These are phyloP conservation scores for Drosophila guanche DNA, from an alignment of 1,140 invertebrate genomes.

Conservation along the genomic window DNA sequence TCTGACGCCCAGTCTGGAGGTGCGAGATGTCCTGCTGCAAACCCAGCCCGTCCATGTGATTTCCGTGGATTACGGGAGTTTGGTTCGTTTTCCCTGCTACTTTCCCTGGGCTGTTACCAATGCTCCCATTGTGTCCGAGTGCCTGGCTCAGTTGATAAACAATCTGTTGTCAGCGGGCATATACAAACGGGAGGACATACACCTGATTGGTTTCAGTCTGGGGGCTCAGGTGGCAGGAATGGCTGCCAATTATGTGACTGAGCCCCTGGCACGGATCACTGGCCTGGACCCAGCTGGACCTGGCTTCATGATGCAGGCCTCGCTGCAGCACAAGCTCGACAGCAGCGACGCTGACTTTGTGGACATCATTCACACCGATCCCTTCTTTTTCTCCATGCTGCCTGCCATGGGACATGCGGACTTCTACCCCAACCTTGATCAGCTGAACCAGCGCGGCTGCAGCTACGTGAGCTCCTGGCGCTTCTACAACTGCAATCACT, in stretches of 20 bases:
- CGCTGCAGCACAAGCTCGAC: conserved; percentile 55
- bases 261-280: conserved; percentile 68
- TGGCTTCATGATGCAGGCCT: conserved; percentile 54
- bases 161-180: conserved; percentile 83
- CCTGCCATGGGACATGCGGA: conserved; percentile 89
- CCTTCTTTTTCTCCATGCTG: conserved; percentile 86
- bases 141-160: conserved; percentile 83
- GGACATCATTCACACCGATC: conserved; percentile 90
- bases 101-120: conserved; percentile 84
- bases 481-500: conserved; percentile 84
- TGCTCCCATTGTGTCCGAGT: conserved; percentile 84
- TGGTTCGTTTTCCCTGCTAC: conserved; percentile 84
- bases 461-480: conserved; percentile 74
- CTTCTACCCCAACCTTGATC: conserved; percentile 92
- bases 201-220: conserved; percentile 93
- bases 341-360: conserved; percentile 89
- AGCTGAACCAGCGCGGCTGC: conserved; percentile 89
- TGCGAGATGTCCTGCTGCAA: conserved; percentile 64
- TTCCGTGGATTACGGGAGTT: conserved; percentile 85
- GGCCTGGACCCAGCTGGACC: conserved; percentile 80
- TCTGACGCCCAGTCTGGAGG: conserved; percentile 67
- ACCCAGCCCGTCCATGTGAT: conserved; percentile 83
- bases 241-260: conserved; percentile 84
- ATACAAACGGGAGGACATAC: conserved; percentile 85
- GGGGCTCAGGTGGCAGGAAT: conserved; percentile 96